Percentiles rank a stretch among this genome's conserved stretches.
These are phyloP conservation scores for Serilophus lunatus DNA, from an alignment of 2,113 vertebrate genomes.

Conservation along the genomic window DNA sequence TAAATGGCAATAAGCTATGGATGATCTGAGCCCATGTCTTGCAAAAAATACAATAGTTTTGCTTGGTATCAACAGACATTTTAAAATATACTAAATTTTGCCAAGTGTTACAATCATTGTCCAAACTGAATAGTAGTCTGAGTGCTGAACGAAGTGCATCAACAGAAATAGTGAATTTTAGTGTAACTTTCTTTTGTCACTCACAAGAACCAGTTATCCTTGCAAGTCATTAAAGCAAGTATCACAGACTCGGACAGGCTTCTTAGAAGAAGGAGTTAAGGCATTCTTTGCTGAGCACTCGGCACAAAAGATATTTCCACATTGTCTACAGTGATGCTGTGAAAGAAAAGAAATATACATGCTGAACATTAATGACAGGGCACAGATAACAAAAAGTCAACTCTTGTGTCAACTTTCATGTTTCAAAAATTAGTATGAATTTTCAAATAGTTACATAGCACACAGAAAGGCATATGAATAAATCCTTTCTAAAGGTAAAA, in stretches of 20 bases:
- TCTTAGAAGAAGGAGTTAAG: slow-evolving; percentile 96
- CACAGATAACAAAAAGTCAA: not conserved
- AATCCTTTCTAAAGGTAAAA: not conserved
- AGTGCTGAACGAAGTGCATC: slow-evolving; percentile 79
- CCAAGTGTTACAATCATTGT: slow-evolving; percentile 75
- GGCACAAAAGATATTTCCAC: slow-evolving; percentile 96
- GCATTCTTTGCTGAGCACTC: slow-evolving; percentile 93
- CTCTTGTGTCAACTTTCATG: not conserved
- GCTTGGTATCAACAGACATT: slow-evolving; percentile 73
- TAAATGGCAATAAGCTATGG: slow-evolving; percentile 66
- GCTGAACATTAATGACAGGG: not conserved
- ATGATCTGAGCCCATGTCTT: slow-evolving; percentile 71
- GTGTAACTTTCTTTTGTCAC: slow-evolving; percentile 47
- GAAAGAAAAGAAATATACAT: slow-evolving; percentile 34
- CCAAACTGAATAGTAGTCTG: slow-evolving; percentile 75
- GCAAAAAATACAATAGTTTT: slow-evolving; percentile 80
- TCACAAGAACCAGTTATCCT: slow-evolving; percentile 74
- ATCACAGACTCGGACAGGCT: slow-evolving; percentile 94
- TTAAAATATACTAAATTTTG: slow-evolving; percentile 75
- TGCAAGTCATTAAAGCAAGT: slow-evolving; percentile 93
- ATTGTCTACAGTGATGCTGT: slow-evolving; percentile 98
- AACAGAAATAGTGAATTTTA: slow-evolving; percentile 75
- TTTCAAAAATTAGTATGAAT: not conserved
- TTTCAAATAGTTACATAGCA: not conserved
- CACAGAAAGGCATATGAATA: not conserved